phyloP scores from a whole-genome alignment of 2,888 invertebrate species.

The Aromia moschata region DNA sequence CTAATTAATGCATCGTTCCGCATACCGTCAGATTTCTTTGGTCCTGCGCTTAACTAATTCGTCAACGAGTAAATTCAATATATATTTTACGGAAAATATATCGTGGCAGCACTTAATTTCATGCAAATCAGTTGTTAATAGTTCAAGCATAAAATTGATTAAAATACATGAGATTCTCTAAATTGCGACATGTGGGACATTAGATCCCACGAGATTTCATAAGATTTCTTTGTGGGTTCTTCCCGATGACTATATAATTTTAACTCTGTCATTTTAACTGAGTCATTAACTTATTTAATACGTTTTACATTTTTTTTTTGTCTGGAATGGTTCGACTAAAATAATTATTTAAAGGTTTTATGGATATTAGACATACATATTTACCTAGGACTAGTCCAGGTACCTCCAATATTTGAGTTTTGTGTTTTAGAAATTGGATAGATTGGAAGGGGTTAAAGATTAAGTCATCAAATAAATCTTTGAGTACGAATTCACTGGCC shows the following conservation, averaged over 20 bases:
- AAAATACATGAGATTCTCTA: constrained; percentile 14
- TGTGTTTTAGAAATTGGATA: no score
- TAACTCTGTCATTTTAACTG: neutral
- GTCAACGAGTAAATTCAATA: constrained; percentile 5
- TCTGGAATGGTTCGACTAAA: no score
- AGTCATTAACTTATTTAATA: no score
- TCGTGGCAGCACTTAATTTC: constrained; percentile 12
- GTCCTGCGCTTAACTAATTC: constrained; percentile 6
- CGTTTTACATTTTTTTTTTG: neutral
- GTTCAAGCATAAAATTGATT: constrained; percentile 12
- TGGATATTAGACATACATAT: no score
- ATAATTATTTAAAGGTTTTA: no score
- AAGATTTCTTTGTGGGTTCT: constrained; percentile 5
- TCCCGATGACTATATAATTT: neutral
- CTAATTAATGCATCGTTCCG: neutral
- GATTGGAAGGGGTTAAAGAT: no score
- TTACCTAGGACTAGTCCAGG: no score
- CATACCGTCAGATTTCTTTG: constrained; percentile 3
- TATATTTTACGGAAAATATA: constrained; percentile 4
- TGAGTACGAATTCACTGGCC: no score
- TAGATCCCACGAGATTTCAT: neutral
- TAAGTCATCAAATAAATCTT: no score
- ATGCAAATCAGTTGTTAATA: constrained; percentile 21
- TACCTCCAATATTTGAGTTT: no score
- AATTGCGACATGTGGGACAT: constrained; percentile 4